Percentiles rank a stretch among this genome's conserved stretches.
phyloP scores from a whole-genome alignment of 2,888 invertebrate genomes.

The Anticlea derivata region DNA sequence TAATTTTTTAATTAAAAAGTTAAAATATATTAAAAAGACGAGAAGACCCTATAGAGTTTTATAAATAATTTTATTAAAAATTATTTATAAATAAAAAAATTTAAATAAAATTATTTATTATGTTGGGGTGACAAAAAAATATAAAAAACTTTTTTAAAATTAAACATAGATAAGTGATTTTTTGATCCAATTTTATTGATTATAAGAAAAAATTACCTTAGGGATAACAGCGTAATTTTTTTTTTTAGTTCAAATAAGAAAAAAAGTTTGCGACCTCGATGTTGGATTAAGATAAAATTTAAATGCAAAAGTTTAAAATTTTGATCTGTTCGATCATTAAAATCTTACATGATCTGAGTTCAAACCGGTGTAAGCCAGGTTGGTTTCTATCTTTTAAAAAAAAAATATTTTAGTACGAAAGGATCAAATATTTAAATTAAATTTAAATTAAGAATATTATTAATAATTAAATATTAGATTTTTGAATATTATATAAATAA shows the following conservation, averaged over 20 bases:
- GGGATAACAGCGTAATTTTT: conserved; percentile 94
- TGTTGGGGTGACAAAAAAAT: conserved; percentile 87
- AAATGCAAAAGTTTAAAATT: conserved; percentile 86
- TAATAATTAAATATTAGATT: conserved; percentile 29
- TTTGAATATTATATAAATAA: conserved; percentile 22
- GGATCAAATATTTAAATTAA: conserved; percentile 86
- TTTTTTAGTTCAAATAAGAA: conserved; percentile 89
- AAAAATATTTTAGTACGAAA: conserved; percentile 90
- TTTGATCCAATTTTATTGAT: conserved; percentile 84
- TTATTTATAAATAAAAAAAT: conserved; percentile 53
- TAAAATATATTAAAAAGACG: conserved; percentile 87
- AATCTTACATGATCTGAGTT: conserved; percentile 95
- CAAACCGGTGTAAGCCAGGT: conserved; percentile 93
- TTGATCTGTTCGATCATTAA: conserved; percentile 93
- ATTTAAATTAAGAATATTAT: conserved; percentile 72
- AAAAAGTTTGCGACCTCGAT: conserved; percentile 93
- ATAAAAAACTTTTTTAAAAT: conserved; percentile 78
- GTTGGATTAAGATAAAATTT: conserved; percentile 91
- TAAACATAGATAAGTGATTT: conserved; percentile 66
- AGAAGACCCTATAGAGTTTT: conserved; percentile 92
- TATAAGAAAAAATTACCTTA: conserved; percentile 90
- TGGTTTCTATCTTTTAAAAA: conserved; percentile 90
- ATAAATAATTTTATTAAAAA: conserved; percentile 63
- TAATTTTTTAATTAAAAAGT: conserved; percentile 85
- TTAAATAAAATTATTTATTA: conserved; percentile 73